Conservation (phyloP, 1,140 invertebrate genomes). For the Elymnias hypermnestra region DNA sequence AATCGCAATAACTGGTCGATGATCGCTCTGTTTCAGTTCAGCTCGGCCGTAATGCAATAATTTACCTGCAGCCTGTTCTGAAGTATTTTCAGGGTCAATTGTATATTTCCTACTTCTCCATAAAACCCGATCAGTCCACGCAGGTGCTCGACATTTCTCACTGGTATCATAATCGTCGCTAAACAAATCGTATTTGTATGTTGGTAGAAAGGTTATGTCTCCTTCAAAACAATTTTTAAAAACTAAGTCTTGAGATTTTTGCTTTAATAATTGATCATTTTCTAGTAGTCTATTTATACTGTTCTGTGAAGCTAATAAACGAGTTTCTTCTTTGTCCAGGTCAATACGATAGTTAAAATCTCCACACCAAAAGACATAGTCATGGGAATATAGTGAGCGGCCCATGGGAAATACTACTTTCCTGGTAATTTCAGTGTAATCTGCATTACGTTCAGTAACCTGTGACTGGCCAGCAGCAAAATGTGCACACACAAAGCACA, state of each 20-base stretch:
- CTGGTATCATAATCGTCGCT: conserved; percentile 99
- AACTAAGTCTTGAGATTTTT: conserved; percentile 89
- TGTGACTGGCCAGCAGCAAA: conserved; percentile 99
- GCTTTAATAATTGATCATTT: conserved; percentile 92
- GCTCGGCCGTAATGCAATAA: conserved; percentile 93
- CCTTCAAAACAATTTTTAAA: conserved; percentile 97
- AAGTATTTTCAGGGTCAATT: conserved; percentile 80
- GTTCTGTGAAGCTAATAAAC: conserved; percentile 86
- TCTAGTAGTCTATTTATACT: conserved; percentile 88
- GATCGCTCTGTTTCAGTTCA: conserved; percentile 98
- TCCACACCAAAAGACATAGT: conserved; percentile 99
- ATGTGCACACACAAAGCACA: conserved; percentile 99
- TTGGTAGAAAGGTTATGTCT: conserved; percentile 94
- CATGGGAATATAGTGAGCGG: conserved; percentile 93
- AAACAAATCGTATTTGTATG: conserved; percentile 99
- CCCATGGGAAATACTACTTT: conserved; percentile 97
- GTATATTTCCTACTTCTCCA: conserved; percentile 89
- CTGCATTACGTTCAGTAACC: conserved; percentile 95
- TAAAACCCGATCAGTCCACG: conserved; percentile 98
- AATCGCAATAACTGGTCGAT: conserved; percentile 93
- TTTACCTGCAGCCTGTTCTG: conserved; percentile 85
- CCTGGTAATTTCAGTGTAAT: conserved; percentile 96
- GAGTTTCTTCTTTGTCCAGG: conserved; percentile 96
- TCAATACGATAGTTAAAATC: conserved; percentile 99
- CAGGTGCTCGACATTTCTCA: conserved; percentile 97